A percentile compares a stretch with the other conserved stretches of the same genome.
Conservation (phyloP, 2,888 invertebrate species). For the Petrophora chlorosata region DNA sequence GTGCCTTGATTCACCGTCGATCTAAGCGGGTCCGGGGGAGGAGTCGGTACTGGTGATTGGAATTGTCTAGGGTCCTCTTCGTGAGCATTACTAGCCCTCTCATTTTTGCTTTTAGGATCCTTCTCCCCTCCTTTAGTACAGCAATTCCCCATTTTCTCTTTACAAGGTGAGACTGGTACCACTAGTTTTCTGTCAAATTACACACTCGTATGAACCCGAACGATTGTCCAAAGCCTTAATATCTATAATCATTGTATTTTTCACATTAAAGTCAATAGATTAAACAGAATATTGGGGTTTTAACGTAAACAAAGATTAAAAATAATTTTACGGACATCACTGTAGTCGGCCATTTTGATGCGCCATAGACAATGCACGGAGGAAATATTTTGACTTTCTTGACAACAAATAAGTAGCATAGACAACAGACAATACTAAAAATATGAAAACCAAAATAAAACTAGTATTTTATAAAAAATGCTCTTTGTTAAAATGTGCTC, state of each 20-base stretch:
- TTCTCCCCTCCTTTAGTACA: conserved; percentile 90
- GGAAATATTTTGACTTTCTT: conserved; percentile 17
- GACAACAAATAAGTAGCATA: conserved; percentile 14
- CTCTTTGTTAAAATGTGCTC: too few relatives aligned
- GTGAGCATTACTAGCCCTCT: conserved; percentile 78
- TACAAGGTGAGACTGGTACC: conserved; percentile 80
- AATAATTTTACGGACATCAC: conserved; percentile 77
- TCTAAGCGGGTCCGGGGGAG: conserved; percentile 88
- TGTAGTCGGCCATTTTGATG: conserved; percentile 78
- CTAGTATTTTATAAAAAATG: too few relatives aligned
- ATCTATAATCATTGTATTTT: conserved; percentile 78
- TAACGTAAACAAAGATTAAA: conserved; percentile 82
- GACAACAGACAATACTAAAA: conserved; percentile 2
- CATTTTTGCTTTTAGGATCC: conserved; percentile 85
- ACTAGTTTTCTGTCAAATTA: conserved; percentile 78
- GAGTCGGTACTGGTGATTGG: conserved; percentile 87
- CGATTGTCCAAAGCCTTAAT: conserved; percentile 68
- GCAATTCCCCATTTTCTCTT: conserved; percentile 93
- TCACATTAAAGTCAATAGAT: conserved; percentile 69
- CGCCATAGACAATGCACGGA: conserved; percentile 68
- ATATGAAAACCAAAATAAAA: neutral
- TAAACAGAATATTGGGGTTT: conserved; percentile 65
- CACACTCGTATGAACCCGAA: conserved; percentile 73
- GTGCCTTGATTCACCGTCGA: conserved; percentile 83
- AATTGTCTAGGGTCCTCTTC: conserved; percentile 80